A percentile compares a stretch with the other conserved stretches of the same genome.
phyloP scores from a whole-genome alignment of 2,888 invertebrate species.

The Xestoiulus laeticollis region DNA sequence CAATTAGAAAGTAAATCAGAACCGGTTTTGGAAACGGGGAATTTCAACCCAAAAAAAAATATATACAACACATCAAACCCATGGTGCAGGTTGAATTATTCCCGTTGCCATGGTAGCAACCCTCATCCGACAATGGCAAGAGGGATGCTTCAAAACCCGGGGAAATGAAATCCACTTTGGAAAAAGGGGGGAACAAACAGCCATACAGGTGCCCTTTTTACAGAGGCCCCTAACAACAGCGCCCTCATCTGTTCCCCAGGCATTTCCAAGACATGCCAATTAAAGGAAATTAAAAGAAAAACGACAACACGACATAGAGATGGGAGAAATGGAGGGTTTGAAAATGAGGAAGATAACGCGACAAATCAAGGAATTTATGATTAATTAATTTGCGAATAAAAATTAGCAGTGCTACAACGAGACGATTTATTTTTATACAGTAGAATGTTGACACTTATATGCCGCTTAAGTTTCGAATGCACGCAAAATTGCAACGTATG shows the following conservation, averaged over 20 bases:
- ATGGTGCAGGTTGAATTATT: constrained; percentile 19
- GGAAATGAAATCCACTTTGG: neutral
- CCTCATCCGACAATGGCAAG: neutral
- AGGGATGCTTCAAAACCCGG: neutral
- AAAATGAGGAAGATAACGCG: neutral
- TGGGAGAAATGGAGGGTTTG: neutral
- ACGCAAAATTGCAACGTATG: neutral
- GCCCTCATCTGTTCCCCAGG: neutral
- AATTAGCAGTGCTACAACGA: neutral
- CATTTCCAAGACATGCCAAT: constrained; percentile 35
- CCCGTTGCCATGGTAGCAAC: constrained; percentile 34
- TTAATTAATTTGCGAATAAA: neutral
- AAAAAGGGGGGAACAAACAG: neutral
- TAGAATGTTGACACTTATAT: too few relatives aligned
- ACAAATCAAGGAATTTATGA: constrained; percentile 14
- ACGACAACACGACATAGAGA: constrained; percentile 5
- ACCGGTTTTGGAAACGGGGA: neutral
- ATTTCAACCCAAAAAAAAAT: neutral
- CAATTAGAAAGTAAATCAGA: constrained; percentile 38
- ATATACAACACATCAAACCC: neutral
- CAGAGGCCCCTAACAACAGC: neutral
- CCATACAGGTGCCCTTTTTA: constrained; percentile 23
- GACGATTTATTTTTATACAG: neutral
- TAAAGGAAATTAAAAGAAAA: constrained; percentile 16
- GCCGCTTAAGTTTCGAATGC: too few relatives aligned